phyloP scores from a whole-genome alignment of 53 echinoderm and acorn worm genomes.

The Antedon mediterranea region DNA sequence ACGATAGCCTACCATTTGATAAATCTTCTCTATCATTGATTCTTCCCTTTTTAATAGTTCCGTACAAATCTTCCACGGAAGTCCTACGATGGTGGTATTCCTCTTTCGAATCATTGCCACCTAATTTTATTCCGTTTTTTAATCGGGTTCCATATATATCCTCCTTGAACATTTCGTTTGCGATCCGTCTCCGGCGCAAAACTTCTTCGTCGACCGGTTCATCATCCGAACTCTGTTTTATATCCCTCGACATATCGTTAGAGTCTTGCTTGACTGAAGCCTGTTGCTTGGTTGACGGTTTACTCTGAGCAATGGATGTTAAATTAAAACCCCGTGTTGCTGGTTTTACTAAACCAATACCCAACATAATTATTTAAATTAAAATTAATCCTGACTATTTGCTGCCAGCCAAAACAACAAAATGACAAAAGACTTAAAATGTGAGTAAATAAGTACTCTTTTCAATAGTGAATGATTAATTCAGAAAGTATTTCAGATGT shows the following conservation, averaged over 20 bases:
- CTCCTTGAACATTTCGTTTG: neutral
- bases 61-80: neutral
- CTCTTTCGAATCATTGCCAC: neutral
- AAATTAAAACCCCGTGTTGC: neutral
- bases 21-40: neutral
- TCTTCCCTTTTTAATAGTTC: neutral
- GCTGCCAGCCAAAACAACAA: neutral
- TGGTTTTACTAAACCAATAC: neutral
- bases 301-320: neutral
- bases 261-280: neutral
- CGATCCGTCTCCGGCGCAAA: neutral
- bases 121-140: neutral
- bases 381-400: neutral
- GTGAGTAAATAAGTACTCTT: neutral
- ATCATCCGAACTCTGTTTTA: neutral
- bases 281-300: neutral
- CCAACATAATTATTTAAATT: neutral
- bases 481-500: neutral
- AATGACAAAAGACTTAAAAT: neutral
- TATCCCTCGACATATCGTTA: neutral
- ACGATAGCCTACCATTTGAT: neutral
- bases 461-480: neutral
- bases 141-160: neutral
- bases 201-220: neutral
- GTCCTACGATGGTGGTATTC: neutral